Evolutionary conservation across 2,888 invertebrate species (phyloP).

Genomic region (Euproctis similis): DNA sequence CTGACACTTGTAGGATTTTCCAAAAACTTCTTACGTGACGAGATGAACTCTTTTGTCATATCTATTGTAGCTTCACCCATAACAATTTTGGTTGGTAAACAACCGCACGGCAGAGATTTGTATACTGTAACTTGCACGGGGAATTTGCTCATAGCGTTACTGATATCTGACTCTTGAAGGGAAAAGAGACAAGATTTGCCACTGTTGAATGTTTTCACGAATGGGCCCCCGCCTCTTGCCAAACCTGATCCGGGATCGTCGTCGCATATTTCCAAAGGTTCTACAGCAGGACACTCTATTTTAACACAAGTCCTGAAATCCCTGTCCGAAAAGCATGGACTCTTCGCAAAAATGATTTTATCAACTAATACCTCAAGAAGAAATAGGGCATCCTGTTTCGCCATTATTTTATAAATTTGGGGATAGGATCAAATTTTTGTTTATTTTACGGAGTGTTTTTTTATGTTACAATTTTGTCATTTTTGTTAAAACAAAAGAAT

Average conservation of each 20-base stretch:
- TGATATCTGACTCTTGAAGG: constrained; percentile 70
- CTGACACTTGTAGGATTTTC: constrained; percentile 62
- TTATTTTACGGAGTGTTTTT: constrained; percentile 17
- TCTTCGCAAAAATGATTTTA: constrained; percentile 54
- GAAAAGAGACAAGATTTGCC: constrained; percentile 83
- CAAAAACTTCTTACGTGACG: constrained; percentile 65
- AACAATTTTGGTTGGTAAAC: constrained; percentile 77
- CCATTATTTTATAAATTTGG: constrained; percentile 37
- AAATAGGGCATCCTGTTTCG: constrained; percentile 75
- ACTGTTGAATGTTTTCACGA: constrained; percentile 71
- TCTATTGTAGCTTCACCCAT: constrained; percentile 77
- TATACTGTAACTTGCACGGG: constrained; percentile 74
- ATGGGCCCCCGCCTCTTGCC: constrained; percentile 51
- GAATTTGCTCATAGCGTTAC: constrained; percentile 69
- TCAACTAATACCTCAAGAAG: constrained; percentile 80
- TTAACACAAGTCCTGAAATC: constrained; percentile 77
- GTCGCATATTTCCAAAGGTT: constrained; percentile 78
- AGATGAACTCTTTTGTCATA: constrained; percentile 76
- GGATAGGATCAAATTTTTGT: constrained; percentile 45
- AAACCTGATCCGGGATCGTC: constrained; percentile 66
- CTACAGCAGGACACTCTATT: constrained; percentile 75
- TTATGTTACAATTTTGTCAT: constrained; percentile 34
- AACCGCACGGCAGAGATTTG: constrained; percentile 77
- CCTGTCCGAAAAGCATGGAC: constrained; percentile 60
- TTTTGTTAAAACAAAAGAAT: constrained; percentile 33